Evolutionary conservation across 2,888 invertebrate species (phyloP), one percentile per base, ranked within the genome.

Genomic region (Theristus sp.): DNA sequence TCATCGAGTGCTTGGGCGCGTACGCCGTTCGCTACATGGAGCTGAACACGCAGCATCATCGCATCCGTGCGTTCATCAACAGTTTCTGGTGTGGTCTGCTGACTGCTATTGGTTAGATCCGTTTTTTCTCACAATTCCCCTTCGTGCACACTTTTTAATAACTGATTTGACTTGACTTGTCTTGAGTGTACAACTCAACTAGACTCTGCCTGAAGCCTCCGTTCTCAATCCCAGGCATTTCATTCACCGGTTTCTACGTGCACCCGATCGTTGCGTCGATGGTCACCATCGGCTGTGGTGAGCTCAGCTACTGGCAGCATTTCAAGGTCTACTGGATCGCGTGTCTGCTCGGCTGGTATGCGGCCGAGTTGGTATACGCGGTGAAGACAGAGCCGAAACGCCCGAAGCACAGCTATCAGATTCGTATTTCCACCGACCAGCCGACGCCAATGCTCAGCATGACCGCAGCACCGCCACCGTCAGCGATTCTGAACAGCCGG

Each of bases 1-100:
- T 60, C 2, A 30, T 46, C 60, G 60, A 60, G 27, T 29, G 38
- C 20, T 3, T 56, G 10, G 60, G 53, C 38, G 52, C 60, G 27
- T 46, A 56, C 24, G 46, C n/a, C 2, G 53, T 53, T 22, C 60
- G 28, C 25, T 38, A 29, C 20, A 24, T 56, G 1, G 60, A 55
- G 22, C 27, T 60, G 47, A 3, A 56, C 17, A 54, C 54, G 27
- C 27, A 25, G 27, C 10, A 22, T 27, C 49, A n/a, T n/a, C 49
- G 49, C 20, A 3, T 24, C n/a, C 13, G n/a, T 10, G 54, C 54
- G 6, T 3, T 6, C 13, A 13, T 54, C 54, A 54, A 54, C 54
- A 27, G 54, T 24, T 27, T 28, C 54, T 28, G 13, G 27, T 27
- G 54, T 24, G 26, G 27, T 3, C 27, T 28, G 54, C 54, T 54